A percentile compares a stretch with the other conserved stretches of the same genome.
Evolutionary conservation across 1,140 invertebrate genomes (phyloP).

Genomic region (Drosophila yakuba): DNA sequence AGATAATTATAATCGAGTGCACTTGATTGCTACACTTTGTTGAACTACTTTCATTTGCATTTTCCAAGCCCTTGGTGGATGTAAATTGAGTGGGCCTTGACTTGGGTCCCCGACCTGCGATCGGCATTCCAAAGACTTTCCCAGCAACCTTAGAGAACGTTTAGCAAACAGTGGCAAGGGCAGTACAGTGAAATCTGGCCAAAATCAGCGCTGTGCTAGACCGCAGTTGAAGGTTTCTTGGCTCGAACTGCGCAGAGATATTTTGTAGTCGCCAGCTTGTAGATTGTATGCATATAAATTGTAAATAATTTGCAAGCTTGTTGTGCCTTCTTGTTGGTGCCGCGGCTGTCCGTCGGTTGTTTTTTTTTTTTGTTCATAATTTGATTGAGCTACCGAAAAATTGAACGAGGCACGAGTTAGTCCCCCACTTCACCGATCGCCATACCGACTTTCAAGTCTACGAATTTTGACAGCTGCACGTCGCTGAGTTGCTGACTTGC

Average conservation of each 20-base stretch:
- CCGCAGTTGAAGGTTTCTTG: constrained; percentile 42
- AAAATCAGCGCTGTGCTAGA: constrained; percentile 36
- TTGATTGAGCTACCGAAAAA: constrained; percentile 54
- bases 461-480: constrained; percentile 37
- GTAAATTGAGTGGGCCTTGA: constrained; percentile 11
- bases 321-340: background rate
- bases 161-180: constrained; percentile 45
- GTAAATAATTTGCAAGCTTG: constrained; percentile 44
- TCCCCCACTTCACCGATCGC: constrained; percentile 6
- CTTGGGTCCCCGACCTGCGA: constrained; percentile 25
- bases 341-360: constrained; percentile 6
- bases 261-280: constrained; percentile 21
- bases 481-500: constrained; percentile 19
- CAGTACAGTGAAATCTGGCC: constrained; percentile 36
- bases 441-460: constrained; percentile 3
- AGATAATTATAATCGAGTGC: background rate
- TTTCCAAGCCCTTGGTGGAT: constrained; percentile 13
- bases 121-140: constrained; percentile 32
- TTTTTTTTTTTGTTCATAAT: constrained; percentile 28
- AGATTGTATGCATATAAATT: constrained; percentile 47
- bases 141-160: constrained; percentile 45
- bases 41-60: constrained; percentile 6
- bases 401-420: constrained; percentile 37
- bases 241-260: constrained; percentile 1
- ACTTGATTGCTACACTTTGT: background rate